These are phyloP conservation scores for Sminthurinus signatus DNA, from an alignment of 1,140 invertebrate genomes.

Conservation along the genomic window DNA sequence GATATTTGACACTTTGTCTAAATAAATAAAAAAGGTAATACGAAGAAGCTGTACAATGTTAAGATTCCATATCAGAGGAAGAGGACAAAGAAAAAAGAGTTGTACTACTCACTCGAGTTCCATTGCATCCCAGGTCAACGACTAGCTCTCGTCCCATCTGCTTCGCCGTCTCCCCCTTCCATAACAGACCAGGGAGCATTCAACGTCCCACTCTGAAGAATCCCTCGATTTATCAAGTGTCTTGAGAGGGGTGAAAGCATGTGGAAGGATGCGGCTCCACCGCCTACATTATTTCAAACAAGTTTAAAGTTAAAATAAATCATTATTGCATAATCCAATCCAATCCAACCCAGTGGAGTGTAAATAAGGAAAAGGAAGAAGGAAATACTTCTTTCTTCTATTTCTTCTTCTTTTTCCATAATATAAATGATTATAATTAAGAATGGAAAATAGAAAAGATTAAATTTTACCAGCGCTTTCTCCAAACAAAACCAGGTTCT, in stretches of 20 bases:
- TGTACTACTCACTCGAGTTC: slow-evolving; percentile 42
- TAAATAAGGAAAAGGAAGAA: too few relatives aligned
- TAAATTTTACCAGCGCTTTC: too few relatives aligned
- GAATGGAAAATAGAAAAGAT: background rate
- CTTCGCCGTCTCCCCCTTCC: slow-evolving; percentile 68
- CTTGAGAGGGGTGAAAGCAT: slow-evolving; percentile 61
- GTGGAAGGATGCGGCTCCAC: slow-evolving; percentile 75
- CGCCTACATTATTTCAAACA: too few relatives aligned
- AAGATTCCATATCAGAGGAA: too few relatives aligned
- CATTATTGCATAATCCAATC: slow-evolving; percentile 54
- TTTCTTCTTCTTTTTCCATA: slow-evolving; percentile 6
- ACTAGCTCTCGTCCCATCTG: slow-evolving; percentile 68
- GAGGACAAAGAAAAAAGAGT: too few relatives aligned
- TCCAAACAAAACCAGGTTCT: slow-evolving; percentile 49
- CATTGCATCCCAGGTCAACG: slow-evolving; percentile 75
- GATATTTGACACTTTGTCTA: too few relatives aligned
- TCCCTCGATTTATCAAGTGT: slow-evolving; percentile 68
- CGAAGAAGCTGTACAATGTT: too few relatives aligned
- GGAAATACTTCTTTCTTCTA: background rate
- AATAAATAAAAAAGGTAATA: too few relatives aligned
- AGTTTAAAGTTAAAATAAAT: too few relatives aligned
- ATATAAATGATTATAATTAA: background rate
- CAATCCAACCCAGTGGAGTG: too few relatives aligned
- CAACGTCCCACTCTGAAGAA: slow-evolving; percentile 76
- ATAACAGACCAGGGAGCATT: slow-evolving; percentile 86